Evolutionary conservation across 2,113 vertebrate genomes (phyloP).

Genomic region (Channa maculata): DNA sequence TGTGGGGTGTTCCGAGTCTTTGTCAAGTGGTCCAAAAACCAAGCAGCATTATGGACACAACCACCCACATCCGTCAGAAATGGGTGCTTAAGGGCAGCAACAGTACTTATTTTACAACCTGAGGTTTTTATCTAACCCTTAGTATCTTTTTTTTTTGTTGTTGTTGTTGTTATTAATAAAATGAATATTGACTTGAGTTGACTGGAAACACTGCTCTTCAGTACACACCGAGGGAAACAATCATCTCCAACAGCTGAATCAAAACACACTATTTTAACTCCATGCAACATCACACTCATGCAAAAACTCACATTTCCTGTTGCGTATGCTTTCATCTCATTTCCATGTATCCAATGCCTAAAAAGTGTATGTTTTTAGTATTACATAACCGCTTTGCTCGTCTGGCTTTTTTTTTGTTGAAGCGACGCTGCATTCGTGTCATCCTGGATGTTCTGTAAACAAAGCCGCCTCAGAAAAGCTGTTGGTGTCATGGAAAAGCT

Average conservation of each 20-base stretch:
- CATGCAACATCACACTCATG: constrained; percentile 5
- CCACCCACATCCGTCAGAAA: too few relatives aligned
- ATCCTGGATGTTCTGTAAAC: constrained; percentile 26
- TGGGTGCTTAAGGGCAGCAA: too few relatives aligned
- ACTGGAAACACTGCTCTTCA: constrained; percentile 9
- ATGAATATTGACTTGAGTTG: too few relatives aligned
- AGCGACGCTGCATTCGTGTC: constrained; percentile 6
- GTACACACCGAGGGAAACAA: constrained; percentile 12
- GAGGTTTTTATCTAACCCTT: too few relatives aligned
- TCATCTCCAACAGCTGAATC: constrained; percentile 12
- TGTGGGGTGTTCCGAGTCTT: too few relatives aligned
- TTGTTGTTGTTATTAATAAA: too few relatives aligned
- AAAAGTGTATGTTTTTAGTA: constrained; percentile 2
- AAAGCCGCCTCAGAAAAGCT: constrained; percentile 5
- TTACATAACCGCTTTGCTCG: neutral
- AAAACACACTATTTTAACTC: constrained; percentile 24
- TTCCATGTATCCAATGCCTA: constrained; percentile 15
- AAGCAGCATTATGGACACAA: too few relatives aligned
- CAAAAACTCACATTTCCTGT: constrained; percentile 11
- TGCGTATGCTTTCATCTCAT: constrained; percentile 12
- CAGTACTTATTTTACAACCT: too few relatives aligned
- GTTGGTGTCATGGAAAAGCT: constrained; percentile 6
- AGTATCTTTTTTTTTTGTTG: too few relatives aligned
- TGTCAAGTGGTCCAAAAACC: too few relatives aligned
- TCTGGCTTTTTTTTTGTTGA: constrained; percentile 1